Evolutionary conservation across 2,113 vertebrate genomes (phyloP).

Genomic region (Chionomys nivalis): DNA sequence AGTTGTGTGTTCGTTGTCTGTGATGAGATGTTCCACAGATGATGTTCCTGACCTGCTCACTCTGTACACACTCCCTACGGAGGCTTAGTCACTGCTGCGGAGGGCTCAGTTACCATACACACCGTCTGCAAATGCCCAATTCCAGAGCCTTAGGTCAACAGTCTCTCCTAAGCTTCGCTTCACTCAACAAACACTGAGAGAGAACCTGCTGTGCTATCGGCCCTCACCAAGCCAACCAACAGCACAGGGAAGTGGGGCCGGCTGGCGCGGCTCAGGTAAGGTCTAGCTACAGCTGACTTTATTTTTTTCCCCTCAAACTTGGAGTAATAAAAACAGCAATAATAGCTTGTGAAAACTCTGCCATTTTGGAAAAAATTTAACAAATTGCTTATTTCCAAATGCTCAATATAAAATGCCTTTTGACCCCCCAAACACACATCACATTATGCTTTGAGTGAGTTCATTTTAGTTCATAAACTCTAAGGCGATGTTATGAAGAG

Average conservation of each 20-base stretch:
- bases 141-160: background rate
- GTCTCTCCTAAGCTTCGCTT: background rate
- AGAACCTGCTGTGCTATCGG: background rate
- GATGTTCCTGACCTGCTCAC: background rate
- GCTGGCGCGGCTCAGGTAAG: background rate
- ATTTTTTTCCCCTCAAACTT: background rate
- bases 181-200: background rate
- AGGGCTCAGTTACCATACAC: background rate
- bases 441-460: background rate
- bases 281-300: background rate
- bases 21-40: accelerated
- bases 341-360: background rate
- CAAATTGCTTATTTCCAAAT: background rate
- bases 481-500: background rate
- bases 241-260: accelerated
- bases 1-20: accelerated
- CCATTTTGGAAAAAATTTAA: background rate
- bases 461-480: background rate
- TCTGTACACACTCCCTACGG: accelerated
- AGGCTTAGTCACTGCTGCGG: background rate
- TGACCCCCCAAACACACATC: accelerated
- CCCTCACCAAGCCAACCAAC: background rate
- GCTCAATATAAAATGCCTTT: background rate
- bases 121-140: background rate
- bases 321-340: background rate